Evolutionary conservation across 2,113 vertebrate species (phyloP), one percentile per base, ranked within the genome.

Genomic region (Cyanocitta stelleri): DNA sequence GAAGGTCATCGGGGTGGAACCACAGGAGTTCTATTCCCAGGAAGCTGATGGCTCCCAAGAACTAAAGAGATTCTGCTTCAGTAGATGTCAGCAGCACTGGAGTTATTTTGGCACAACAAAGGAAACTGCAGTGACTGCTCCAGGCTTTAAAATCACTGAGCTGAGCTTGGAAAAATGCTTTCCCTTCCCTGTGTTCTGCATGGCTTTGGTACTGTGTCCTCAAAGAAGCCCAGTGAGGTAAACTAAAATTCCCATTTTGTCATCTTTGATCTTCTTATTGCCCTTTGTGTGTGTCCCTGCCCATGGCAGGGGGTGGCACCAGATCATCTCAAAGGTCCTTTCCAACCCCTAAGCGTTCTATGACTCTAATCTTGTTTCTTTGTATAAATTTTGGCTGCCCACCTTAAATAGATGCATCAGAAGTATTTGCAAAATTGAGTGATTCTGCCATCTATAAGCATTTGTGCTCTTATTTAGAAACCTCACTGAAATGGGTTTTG

Each of bases 311-410:
- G 46, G 24, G 24, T 72, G 41, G 43, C 51, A 33, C 18, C 9
- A 7, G 10, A 29, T 66, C 27, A 33, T 16, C 27, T 6, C 16
- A 5, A 23, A 59, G 27, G 8, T 44, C 33, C 61, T 51, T 51
- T 39, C 59, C 59, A 66, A 19, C 8, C 59, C 9, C 10, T 44
- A 44, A 2, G 11, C 11, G 6, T 18, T 15, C 1, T 4, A 1
- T 44, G 8, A 8, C 29, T 51, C 51, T 30, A 6, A n/a, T 43
- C 58, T 19, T 72, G 0, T 58, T 81, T 62, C n/a, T 78, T 81
- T 63, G 2, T 30, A 2, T 52, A 4, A 56, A 39, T 48, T 81
- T 39, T 72, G 74, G 17, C 39, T 75, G 24, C 32, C 85, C 24
- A 74, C 13, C 39, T 72, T 78, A 59, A 62, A 52, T 16, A 51